Percentiles rank a stretch among this genome's conserved stretches.
phyloP scores from a whole-genome alignment of 2,888 invertebrate genomes.

The Tetanocera ferruginea region DNA sequence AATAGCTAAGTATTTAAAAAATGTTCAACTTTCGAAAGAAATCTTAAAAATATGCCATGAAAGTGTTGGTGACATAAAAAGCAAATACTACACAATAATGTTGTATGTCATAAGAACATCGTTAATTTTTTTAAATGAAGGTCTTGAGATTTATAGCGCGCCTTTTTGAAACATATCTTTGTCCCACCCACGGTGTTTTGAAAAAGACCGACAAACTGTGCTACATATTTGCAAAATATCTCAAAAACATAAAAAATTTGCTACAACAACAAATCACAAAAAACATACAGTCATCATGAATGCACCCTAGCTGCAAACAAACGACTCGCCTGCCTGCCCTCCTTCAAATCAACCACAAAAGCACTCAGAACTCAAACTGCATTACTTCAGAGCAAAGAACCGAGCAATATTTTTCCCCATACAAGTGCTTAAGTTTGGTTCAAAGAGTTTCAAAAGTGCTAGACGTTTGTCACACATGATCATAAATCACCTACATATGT shows the following conservation, averaged over 20 bases:
- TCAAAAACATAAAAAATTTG: not conserved
- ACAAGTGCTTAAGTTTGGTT: not conserved
- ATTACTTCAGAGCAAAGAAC: not conserved
- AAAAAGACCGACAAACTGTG: not conserved
- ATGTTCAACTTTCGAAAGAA: too few species aligned
- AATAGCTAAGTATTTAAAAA: too few species aligned
- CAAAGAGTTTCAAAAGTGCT: not conserved
- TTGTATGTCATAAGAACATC: not conserved
- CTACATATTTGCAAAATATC: conserved; percentile 4
- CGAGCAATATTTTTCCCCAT: not conserved
- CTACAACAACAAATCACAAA: not conserved
- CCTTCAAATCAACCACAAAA: not conserved
- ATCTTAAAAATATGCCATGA: too few species aligned
- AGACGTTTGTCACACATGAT: not conserved
- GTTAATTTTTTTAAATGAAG: not conserved
- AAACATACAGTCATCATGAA: not conserved
- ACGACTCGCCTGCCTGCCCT: not conserved
- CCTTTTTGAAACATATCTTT: not conserved
- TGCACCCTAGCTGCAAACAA: not conserved
- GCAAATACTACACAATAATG: not conserved
- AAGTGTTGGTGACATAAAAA: too few species aligned
- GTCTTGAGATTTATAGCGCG: not conserved
- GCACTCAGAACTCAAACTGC: not conserved
- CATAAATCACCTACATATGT: conserved; percentile 13
- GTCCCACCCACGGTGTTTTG: not conserved